Conservation (phyloP, 92 coral and sea anemone genomes). For the Palythoa grandiflora region DNA sequence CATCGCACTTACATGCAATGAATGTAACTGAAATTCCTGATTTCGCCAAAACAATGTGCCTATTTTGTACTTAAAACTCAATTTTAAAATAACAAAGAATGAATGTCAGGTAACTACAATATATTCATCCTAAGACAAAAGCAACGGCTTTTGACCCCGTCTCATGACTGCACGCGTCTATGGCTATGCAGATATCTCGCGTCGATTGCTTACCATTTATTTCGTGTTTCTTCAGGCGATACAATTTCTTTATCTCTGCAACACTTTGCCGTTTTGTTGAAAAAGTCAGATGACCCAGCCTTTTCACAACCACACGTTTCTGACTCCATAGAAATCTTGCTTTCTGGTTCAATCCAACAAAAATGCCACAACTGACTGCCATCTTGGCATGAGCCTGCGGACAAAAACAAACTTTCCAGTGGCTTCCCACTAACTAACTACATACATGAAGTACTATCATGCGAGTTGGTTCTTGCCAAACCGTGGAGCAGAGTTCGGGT, state of each 20-base stretch:
- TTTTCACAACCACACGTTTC: background rate
- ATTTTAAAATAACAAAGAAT: too few species aligned
- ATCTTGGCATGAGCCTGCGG: constrained; percentile 27
- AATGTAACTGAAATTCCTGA: too few species aligned
- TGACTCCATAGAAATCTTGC: constrained; percentile 1
- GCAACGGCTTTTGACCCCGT: background rate
- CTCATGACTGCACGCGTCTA: background rate
- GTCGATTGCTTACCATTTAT: background rate
- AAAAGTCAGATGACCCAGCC: background rate
- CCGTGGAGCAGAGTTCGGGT: too few species aligned
- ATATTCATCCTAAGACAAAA: too few species aligned
- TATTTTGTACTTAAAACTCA: too few species aligned
- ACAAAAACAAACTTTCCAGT: constrained; percentile 40
- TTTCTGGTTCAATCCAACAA: constrained; percentile 5
- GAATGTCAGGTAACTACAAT: too few species aligned
- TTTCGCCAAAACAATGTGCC: too few species aligned
- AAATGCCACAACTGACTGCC: constrained; percentile 35
- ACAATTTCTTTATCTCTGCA: constrained; percentile 1
- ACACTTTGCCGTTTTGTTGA: constrained; percentile 31
- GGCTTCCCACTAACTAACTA: background rate
- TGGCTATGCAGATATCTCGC: background rate
- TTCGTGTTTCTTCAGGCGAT: constrained; percentile 12
- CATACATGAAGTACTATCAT: too few species aligned
- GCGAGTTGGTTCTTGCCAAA: too few species aligned
- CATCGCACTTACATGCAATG: too few species aligned